Conservation (phyloP, 2,888 invertebrate genomes). For the Candidula unifasciata region DNA sequence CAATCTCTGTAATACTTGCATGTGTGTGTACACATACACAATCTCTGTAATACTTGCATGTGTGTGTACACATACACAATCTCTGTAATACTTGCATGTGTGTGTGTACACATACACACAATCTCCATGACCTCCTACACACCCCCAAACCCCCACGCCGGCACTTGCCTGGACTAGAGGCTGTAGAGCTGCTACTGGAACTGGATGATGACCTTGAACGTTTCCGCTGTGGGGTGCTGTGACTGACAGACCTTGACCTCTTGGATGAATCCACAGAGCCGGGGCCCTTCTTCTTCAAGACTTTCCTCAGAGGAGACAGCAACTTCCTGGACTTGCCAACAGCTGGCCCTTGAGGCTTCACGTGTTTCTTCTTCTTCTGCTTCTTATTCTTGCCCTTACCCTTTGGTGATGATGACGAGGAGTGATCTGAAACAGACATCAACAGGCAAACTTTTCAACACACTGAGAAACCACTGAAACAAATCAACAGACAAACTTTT, state of each 20-base stretch:
- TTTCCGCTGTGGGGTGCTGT: conserved; percentile 3
- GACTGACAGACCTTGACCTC: conserved; percentile 31
- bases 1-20: no score
- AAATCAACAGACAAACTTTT: no score
- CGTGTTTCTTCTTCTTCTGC: conserved; percentile 51
- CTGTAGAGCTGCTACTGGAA: conserved; percentile 25
- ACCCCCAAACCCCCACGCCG: not conserved
- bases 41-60: no score
- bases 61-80: not conserved
- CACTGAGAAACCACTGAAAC: no score
- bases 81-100: not conserved
- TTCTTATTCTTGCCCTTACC: conserved; percentile 50
- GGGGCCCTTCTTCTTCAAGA: conserved; percentile 50
- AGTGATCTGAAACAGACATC: conserved; percentile 22
- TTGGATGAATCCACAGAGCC: conserved; percentile 2
- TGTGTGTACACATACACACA: not conserved
- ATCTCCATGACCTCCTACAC: not conserved
- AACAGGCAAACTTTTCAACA: not conserved
- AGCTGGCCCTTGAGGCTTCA: not conserved
- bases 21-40: no score
- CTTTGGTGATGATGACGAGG: conserved; percentile 44
- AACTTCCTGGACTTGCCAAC: conserved; percentile 49
- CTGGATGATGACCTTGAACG: conserved; percentile 13
- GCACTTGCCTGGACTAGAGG: conserved; percentile 38
- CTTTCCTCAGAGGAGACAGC: conserved; percentile 54